Evolutionary conservation across 2,113 vertebrate genomes (phyloP), one percentile per base, ranked within the genome.

Genomic region (Hypomesus transpacificus): DNA sequence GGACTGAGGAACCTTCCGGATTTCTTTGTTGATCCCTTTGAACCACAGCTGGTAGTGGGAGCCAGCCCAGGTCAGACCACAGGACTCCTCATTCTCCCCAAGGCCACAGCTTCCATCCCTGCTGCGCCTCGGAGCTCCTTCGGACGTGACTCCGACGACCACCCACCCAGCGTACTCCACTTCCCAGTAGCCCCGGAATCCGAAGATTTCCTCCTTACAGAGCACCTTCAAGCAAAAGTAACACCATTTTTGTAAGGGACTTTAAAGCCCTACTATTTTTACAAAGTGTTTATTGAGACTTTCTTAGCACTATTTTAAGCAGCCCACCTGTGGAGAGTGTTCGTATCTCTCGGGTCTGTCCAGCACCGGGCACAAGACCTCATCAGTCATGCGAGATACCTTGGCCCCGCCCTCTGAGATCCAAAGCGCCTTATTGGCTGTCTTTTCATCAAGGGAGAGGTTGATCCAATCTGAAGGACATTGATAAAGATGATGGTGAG

Each of bases 51-150:
- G 57, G 66, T 89, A 91, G 65, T 70, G 70, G 52, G 87, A 84
- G 0, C 88, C 88, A 0, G 75, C 80, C 89, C 89, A 91, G 46
- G 86, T 86, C 0, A 91, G 18, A 46, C 78, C 77, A 87, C 88
- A 91, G 26, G 89, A 91, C 31, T 86, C 80, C 28, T 88, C 84
- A 4, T 90, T 91, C 75, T 91, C 87, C 17, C 89, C 88, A 21
- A 91, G 83, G 62, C 88, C 88, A 1, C 87, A 89, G 26, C 70
- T n/a, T 4, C 88, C 90, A 0, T 87, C 75, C 0, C 21, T 46
- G 69, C 75, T 86, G 73, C 82, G 85, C 68, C 89, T 79, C 8
- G 80, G 86, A 0, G 86, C 84, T 20, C 52, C 14, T 53, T 87
- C 87, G 3, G 84, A 90, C 0, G 81, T 80, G 0, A 83, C 82